Evolutionary conservation across 2,113 vertebrate species (phyloP).

Genomic region (Lutjanus erythropterus): DNA sequence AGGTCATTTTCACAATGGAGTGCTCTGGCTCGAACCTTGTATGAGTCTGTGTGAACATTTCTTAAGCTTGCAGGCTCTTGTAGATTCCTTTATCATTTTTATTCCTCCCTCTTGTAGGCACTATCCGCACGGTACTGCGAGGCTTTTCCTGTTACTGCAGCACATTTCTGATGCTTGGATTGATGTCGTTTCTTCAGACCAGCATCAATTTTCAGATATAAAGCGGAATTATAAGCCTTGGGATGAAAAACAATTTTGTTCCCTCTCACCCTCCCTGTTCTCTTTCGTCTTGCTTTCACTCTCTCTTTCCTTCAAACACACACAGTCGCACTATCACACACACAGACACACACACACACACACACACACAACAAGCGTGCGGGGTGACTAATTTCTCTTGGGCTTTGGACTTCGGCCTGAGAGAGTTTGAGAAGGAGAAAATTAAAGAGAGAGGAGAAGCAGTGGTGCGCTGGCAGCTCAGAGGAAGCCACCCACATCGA

Average conservation of each 20-base stretch:
- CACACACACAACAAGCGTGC: constrained; percentile 25
- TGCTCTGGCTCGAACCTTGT: not conserved
- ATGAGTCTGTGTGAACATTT: constrained; percentile 23
- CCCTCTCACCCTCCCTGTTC: constrained; percentile 32
- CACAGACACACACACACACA: constrained; percentile 27
- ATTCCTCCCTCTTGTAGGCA: constrained; percentile 13
- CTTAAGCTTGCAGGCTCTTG: constrained; percentile 13
- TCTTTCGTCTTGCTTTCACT: constrained; percentile 37
- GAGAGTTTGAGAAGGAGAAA: constrained; percentile 73
- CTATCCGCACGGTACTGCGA: not conserved
- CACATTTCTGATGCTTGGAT: constrained; percentile 44
- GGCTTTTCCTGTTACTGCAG: constrained; percentile 31
- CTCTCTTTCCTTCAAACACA: constrained; percentile 42
- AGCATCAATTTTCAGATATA: constrained; percentile 75
- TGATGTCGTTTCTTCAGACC: constrained; percentile 52
- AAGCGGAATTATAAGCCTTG: constrained; percentile 69
- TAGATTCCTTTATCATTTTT: constrained; percentile 19
- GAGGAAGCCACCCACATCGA: constrained; percentile 69
- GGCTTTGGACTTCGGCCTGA: constrained; percentile 76
- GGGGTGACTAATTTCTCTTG: constrained; percentile 84
- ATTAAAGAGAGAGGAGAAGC: constrained; percentile 69
- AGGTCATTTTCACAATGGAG: not conserved
- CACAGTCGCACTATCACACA: constrained; percentile 27
- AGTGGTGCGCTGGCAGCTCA: constrained; percentile 64
- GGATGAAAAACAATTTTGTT: constrained; percentile 72